These are phyloP conservation scores for Bedellia somnulentella DNA, from an alignment of 2,888 invertebrate genomes.

Conservation along the genomic window DNA sequence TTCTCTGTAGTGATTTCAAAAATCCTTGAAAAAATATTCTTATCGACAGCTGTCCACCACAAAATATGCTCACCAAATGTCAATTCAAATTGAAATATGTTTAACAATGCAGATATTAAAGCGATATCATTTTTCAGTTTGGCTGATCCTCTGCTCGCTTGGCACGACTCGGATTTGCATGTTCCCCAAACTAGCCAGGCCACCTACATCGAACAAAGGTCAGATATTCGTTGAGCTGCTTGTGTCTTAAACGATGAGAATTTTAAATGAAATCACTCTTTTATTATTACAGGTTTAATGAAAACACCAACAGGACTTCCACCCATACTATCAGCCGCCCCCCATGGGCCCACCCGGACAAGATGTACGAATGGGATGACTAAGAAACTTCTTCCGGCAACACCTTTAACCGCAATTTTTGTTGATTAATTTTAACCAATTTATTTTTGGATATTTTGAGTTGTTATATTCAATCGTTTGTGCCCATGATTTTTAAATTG, in stretches of 20 bases:
- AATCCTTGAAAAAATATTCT: no score
- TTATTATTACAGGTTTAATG: conserved; percentile 42
- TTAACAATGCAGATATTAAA: no score
- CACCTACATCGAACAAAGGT: conserved; percentile 31
- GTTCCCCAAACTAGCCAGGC: neutral
- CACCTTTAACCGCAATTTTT: no score
- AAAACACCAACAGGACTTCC: conserved; percentile 33
- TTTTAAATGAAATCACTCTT: neutral
- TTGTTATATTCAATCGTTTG: no score
- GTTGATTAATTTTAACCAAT: no score
- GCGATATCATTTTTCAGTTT: conserved; percentile 18
- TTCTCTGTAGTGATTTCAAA: no score
- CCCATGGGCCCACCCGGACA: conserved; percentile 46
- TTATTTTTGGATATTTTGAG: no score
- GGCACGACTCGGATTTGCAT: conserved; percentile 29
- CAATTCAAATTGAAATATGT: no score
- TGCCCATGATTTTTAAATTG: no score
- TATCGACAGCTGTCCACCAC: no score
- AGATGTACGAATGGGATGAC: conserved; percentile 32
- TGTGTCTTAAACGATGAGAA: neutral
- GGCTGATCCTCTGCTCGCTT: conserved; percentile 25
- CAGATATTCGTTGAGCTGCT: conserved; percentile 9
- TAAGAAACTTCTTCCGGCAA: conserved; percentile 14
- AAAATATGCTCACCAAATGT: no score
- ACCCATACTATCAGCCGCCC: conserved; percentile 42